These are phyloP conservation scores for Pygmarrhopalites habei DNA, from an alignment of 1,140 invertebrate species.

Conservation along the genomic window DNA sequence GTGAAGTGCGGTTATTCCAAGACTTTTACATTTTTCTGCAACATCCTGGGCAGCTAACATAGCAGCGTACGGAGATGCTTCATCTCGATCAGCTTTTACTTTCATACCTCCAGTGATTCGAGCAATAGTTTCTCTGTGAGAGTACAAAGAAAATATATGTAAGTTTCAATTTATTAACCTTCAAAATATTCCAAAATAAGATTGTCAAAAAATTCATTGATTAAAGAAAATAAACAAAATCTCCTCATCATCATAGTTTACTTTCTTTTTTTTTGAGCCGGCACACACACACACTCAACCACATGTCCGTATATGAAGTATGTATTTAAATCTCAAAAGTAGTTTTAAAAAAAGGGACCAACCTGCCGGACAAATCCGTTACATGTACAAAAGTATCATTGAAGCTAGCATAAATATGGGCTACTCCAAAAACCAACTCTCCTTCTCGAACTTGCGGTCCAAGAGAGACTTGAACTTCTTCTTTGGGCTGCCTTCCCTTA, in stretches of 20 bases:
- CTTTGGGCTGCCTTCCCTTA: slow-evolving; percentile 93
- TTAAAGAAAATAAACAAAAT: background rate
- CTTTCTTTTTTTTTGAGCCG: too few relatives aligned
- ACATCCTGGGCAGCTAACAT: slow-evolving; percentile 98
- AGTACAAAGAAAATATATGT: slow-evolving; percentile 39
- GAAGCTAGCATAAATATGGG: slow-evolving; percentile 99
- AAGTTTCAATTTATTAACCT: slow-evolving; percentile 3
- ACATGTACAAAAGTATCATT: slow-evolving; percentile 99
- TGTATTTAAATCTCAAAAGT: too few relatives aligned
- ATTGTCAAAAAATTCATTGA: too few relatives aligned
- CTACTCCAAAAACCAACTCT: slow-evolving; percentile 96
- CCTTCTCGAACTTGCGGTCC: slow-evolving; percentile 96
- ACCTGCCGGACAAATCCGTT: slow-evolving; percentile 94
- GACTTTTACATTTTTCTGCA: slow-evolving; percentile 92
- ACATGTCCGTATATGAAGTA: too few relatives aligned
- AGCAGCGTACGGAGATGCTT: slow-evolving; percentile 98
- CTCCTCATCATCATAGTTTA: too few relatives aligned
- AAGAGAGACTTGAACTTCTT: slow-evolving; percentile 91
- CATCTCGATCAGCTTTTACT: slow-evolving; percentile 99
- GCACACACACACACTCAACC: too few relatives aligned
- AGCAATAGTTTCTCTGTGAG: slow-evolving; percentile 96
- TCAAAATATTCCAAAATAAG: slow-evolving; percentile 9
- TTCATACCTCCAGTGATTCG: slow-evolving; percentile 99
- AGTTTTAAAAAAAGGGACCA: slow-evolving; percentile 35
- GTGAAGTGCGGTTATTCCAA: slow-evolving; percentile 96